These are phyloP conservation scores for Hydraecia micacea DNA, from an alignment of 2,888 invertebrate genomes.

Conservation along the genomic window DNA sequence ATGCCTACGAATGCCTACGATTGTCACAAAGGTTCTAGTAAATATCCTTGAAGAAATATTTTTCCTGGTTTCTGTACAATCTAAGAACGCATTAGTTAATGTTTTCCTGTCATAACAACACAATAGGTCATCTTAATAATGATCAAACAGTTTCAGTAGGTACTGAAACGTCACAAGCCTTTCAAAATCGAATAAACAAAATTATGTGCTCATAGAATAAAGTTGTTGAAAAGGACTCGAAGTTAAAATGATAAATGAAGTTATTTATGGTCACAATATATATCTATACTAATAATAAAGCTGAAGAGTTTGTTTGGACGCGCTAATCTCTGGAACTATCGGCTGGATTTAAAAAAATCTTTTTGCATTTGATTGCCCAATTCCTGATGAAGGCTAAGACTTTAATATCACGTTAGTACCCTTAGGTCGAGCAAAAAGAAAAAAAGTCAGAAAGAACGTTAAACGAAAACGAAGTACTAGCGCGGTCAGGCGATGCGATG, in stretches of 20 bases:
- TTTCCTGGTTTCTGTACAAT: slow-evolving; percentile 32
- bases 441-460: too few relatives aligned
- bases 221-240: slow-evolving; percentile 11
- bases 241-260: slow-evolving; percentile 26
- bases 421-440: too few relatives aligned
- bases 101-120: slow-evolving; percentile 57
- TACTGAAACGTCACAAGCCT: slow-evolving; percentile 20
- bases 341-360: too few relatives aligned
- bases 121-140: slow-evolving; percentile 56
- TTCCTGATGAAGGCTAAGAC: too few relatives aligned
- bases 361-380: too few relatives aligned
- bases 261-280: slow-evolving; percentile 21
- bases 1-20: not conserved
- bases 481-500: too few relatives aligned
- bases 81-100: slow-evolving; percentile 44
- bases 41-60: slow-evolving; percentile 21
- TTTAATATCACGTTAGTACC: too few relatives aligned
- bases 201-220: slow-evolving; percentile 14
- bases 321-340: too few relatives aligned
- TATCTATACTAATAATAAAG: too few relatives aligned
- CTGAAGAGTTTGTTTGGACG: too few relatives aligned
- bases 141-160: slow-evolving; percentile 21
- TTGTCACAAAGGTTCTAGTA: slow-evolving; percentile 17
- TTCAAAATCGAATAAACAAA: slow-evolving; percentile 41
- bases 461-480: too few relatives aligned